phyloP scores from a whole-genome alignment of 2,113 vertebrate genomes.

The Macroglossus sobrinus region DNA sequence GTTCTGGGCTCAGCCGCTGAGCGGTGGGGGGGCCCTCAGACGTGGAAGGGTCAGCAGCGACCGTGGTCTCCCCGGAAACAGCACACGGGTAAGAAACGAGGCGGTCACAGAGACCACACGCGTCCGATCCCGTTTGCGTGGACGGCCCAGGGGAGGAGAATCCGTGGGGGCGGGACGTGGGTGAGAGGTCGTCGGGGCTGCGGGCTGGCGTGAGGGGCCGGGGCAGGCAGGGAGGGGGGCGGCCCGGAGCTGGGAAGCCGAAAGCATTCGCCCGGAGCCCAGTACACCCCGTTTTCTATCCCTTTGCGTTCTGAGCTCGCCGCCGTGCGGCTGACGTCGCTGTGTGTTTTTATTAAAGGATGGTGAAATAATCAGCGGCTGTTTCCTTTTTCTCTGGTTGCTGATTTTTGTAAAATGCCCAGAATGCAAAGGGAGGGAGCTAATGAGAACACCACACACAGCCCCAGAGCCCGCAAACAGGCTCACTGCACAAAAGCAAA shows the following conservation, averaged over 20 bases:
- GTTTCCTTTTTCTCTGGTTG: neutral
- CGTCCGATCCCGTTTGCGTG: fast-evolving
- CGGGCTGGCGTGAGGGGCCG: neutral
- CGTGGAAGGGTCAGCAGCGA: neutral
- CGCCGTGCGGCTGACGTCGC: neutral
- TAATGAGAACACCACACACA: neutral
- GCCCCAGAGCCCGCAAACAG: neutral
- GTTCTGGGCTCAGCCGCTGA: fast-evolving
- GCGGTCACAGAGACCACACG: fast-evolving
- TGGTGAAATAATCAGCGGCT: neutral
- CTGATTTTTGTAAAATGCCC: neutral
- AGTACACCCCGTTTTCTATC: fast-evolving
- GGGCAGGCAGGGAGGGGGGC: neutral
- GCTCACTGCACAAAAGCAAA: neutral
- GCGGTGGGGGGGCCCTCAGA: neutral
- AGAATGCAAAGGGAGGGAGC: neutral
- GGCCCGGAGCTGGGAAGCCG: neutral
- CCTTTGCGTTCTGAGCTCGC: neutral
- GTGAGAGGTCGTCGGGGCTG: neutral
- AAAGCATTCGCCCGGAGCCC: fast-evolving
- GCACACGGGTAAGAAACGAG: fast-evolving
- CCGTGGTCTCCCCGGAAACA: fast-evolving
- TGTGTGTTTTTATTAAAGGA: neutral
- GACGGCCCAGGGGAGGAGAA: no score
- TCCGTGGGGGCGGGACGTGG: neutral